Percentiles rank a stretch among this genome's conserved stretches.
These are phyloP conservation scores for Macrotus californicus DNA, from an alignment of 2,113 vertebrate genomes.

Conservation along the genomic window DNA sequence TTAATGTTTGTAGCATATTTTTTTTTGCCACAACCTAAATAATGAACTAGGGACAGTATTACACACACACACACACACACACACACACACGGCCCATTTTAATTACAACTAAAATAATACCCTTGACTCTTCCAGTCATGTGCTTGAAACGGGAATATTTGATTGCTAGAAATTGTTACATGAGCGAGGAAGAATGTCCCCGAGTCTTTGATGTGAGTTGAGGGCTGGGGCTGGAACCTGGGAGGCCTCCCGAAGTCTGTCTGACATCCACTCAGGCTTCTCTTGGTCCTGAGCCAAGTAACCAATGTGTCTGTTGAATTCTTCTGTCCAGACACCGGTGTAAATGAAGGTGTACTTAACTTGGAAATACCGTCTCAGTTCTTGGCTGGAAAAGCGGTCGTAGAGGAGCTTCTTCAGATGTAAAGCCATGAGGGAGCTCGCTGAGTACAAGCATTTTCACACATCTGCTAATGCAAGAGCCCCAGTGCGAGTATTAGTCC, in stretches of 20 bases:
- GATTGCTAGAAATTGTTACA: neutral
- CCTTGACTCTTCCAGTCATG: neutral
- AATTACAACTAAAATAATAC: neutral
- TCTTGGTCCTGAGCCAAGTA: conserved; percentile 35
- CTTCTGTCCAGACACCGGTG: conserved; percentile 40
- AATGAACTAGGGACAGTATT: neutral
- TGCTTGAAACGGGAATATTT: neutral
- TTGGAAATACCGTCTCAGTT: conserved; percentile 24
- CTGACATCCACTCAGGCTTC: neutral
- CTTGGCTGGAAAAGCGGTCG: conserved; percentile 24
- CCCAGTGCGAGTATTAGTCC: conserved; percentile 32
- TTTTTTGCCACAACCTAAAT: neutral
- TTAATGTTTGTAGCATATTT: neutral
- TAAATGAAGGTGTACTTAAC: conserved; percentile 50
- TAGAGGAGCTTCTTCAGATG: neutral
- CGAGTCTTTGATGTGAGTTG: neutral
- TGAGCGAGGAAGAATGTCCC: neutral
- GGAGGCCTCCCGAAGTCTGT: neutral
- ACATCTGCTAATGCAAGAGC: conserved; percentile 49
- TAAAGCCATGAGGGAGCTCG: conserved; percentile 18
- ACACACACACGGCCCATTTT: neutral
- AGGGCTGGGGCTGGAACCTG: neutral
- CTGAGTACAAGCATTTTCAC: conserved; percentile 65
- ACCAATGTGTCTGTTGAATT: conserved; percentile 26
- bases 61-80: neutral